Evolutionary conservation across 2,888 invertebrate genomes (phyloP).

Genomic region (Lycocerus yunnanus): DNA sequence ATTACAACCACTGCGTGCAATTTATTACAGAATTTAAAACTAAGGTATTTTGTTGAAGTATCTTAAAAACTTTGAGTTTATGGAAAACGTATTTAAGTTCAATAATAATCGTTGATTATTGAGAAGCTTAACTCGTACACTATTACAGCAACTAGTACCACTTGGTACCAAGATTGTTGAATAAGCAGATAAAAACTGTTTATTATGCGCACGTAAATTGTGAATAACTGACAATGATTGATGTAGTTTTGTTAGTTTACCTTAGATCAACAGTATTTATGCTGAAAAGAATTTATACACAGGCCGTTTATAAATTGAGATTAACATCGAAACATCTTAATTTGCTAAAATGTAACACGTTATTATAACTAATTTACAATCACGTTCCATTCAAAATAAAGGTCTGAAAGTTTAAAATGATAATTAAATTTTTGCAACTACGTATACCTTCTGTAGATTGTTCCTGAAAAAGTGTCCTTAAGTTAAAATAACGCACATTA

Average conservation of each 20-base stretch:
- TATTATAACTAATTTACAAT: no score
- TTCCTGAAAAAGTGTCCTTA: no score
- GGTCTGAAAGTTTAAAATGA: no score
- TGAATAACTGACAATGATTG: conserved; percentile 40
- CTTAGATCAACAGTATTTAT: not conserved
- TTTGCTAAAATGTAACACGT: not conserved
- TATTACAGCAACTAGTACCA: conserved; percentile 37
- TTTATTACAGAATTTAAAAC: not conserved
- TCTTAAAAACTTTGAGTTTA: not conserved
- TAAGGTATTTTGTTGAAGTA: not conserved
- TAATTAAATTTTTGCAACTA: no score
- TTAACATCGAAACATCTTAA: not conserved
- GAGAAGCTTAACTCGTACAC: conserved; percentile 32
- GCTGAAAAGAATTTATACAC: not conserved
- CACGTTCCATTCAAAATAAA: no score
- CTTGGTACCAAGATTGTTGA: conserved; percentile 40
- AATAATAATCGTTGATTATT: conserved; percentile 18
- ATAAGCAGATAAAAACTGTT: conserved; percentile 35
- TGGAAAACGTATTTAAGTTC: not conserved
- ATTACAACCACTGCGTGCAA: not conserved
- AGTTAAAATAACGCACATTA: no score
- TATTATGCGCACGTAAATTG: conserved; percentile 39
- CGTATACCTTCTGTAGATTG: no score
- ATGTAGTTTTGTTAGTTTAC: conserved; percentile 35
- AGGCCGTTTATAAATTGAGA: not conserved